Evolutionary conservation across 2,888 invertebrate genomes (phyloP).

Genomic region (Prosapia bicincta): DNA sequence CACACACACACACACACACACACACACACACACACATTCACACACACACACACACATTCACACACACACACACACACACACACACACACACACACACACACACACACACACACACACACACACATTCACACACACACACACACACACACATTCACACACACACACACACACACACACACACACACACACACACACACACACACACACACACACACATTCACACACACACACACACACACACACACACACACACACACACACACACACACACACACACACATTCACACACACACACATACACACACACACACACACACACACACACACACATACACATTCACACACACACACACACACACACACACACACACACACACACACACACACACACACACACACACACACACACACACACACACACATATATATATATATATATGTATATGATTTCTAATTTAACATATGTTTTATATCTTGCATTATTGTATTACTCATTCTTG

Average conservation of each 20-base stretch:
- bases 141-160: not conserved
- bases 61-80: not conserved
- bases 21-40: not conserved
- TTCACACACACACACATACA: not conserved
- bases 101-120: not conserved
- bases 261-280: conserved; percentile 5
- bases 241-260: conserved; percentile 5
- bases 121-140: not conserved
- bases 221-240: conserved; percentile 5
- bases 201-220: not conserved
- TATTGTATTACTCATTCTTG: too few species aligned
- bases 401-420: not conserved
- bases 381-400: not conserved
- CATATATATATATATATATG: not conserved
- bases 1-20: not conserved
- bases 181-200: not conserved
- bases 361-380: not conserved
- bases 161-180: not conserved
- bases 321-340: not conserved
- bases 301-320: conserved; percentile 5
- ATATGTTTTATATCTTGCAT: too few species aligned
- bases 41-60: not conserved
- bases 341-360: not conserved
- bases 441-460: too few species aligned
- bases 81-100: not conserved